phyloP scores from a whole-genome alignment of 2,113 vertebrate species.

The Emydura subglobosa region DNA sequence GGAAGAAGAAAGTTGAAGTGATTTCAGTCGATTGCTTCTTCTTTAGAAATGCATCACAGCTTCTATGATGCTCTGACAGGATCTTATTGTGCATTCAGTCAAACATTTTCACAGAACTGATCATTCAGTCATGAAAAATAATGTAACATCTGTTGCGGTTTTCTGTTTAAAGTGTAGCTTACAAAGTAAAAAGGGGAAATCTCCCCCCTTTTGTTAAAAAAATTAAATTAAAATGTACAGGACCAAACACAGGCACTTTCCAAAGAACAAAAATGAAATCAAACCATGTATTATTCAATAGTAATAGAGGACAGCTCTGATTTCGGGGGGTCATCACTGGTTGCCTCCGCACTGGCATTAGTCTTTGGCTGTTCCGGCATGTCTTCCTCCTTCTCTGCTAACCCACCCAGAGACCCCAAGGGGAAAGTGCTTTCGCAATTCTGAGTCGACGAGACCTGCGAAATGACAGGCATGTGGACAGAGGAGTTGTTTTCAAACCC shows the following conservation, averaged over 20 bases:
- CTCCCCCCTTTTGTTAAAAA: conserved; percentile 70
- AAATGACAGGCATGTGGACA: conserved; percentile 91
- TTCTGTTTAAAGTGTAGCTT: conserved; percentile 75
- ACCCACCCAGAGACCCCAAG: conserved; percentile 87
- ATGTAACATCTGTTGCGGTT: conserved; percentile 72
- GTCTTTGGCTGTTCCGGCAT: conserved; percentile 84
- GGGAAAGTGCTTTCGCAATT: conserved; percentile 94
- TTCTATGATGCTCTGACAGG: conserved; percentile 70
- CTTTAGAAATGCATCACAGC: conserved; percentile 69
- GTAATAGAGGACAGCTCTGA: conserved; percentile 91
- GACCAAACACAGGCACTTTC: conserved; percentile 95
- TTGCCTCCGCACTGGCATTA: conserved; percentile 80
- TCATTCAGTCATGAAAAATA: conserved; percentile 77
- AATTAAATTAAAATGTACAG: conserved; percentile 84
- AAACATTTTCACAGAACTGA: conserved; percentile 74
- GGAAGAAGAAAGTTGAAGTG: conserved; percentile 69
- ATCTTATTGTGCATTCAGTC: conserved; percentile 75
- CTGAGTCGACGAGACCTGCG: conserved; percentile 97
- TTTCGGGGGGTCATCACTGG: conserved; percentile 84
- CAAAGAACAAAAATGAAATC: conserved; percentile 85
- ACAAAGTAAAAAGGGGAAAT: conserved; percentile 79
- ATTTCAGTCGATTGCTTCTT: conserved; percentile 68
- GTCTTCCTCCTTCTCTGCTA: conserved; percentile 86
- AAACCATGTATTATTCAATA: conserved; percentile 87
- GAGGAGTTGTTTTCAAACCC: conserved; percentile 89